These are phyloP conservation scores for Hesperophylax magnus DNA, from an alignment of 1,140 invertebrate genomes.

Conservation along the genomic window DNA sequence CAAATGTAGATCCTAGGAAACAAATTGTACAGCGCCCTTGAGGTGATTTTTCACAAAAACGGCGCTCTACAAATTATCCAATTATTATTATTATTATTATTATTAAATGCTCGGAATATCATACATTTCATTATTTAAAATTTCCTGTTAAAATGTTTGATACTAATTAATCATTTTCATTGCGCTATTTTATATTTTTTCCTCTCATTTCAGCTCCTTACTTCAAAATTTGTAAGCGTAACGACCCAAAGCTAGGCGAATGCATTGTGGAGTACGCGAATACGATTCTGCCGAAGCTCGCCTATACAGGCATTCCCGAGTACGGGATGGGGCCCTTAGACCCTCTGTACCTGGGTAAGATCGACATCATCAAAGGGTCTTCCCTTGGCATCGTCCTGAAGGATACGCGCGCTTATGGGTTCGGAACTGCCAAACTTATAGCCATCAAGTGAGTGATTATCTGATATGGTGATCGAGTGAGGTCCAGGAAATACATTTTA, in stretches of 20 bases:
- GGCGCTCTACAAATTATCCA: too few species aligned
- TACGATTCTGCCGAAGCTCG: constrained; percentile 63
- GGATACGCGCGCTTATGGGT: constrained; percentile 61
- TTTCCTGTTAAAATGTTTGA: too few species aligned
- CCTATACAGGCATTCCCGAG: constrained; percentile 67
- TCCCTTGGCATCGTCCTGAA: constrained; percentile 61
- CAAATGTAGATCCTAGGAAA: too few species aligned
- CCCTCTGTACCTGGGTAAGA: constrained; percentile 65
- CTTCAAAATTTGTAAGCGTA: constrained; percentile 61
- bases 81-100: too few species aligned
- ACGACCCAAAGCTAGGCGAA: constrained; percentile 61
- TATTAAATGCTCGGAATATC: too few species aligned
- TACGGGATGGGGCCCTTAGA: constrained; percentile 72
- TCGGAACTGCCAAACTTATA: constrained; percentile 49
- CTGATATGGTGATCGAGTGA: too few species aligned
- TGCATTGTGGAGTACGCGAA: constrained; percentile 64
- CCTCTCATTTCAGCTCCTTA: constrained; percentile 60
- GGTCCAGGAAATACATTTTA: too few species aligned
- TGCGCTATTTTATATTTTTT: neutral
- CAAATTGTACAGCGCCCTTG: too few species aligned
- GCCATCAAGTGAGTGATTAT: constrained; percentile 2
- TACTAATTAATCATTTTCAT: too few species aligned
- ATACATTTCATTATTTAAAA: too few species aligned
- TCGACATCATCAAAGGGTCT: constrained; percentile 55
- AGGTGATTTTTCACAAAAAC: too few species aligned